Base-by-base conservation (phyloP, 1,140 invertebrate genomes). In the Parapsyche elsis region DNA sequence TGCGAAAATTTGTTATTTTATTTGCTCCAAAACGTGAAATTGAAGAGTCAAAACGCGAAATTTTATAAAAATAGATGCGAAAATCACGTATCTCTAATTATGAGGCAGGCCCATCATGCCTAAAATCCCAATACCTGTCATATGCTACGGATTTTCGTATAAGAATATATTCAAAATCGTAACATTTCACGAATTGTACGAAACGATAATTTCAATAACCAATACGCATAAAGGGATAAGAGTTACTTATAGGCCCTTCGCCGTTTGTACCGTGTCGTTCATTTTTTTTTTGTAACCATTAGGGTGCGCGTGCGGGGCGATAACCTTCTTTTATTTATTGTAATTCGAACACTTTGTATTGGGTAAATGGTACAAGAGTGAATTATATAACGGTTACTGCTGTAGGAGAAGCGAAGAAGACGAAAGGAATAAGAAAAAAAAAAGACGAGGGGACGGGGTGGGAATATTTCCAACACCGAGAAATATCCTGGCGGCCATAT, bases 291-390 rank as follows among this genome's bases (percentile, higher is more conserved):
- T 2, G 64, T 12, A 9, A 12, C 64, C 64, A 67, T 67, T 67
- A 67, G 64, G 64, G 64, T 26, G 64, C 24, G 64, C 64, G 64
- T 67, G 64, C 23, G 21, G 24, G 64, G 64, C 64, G 64, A 67
- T 67, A 67, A 67, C 64, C 64, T 67, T 67, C 64, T 67, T 67
- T 67, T 67, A 67, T 67, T 67, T 67, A 67, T 67, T 67, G 64
- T 67, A 67, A 67, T 67, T 67, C 64, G 64, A 67, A 67, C 64
- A 67, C 64, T 67, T 67, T 67, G 64, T 67, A 67, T 67, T 67
- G 64, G 64, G 64, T 67, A 67, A 67, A 67, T 67, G 64, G 64
- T 67, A 67, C 64, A 67, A 67, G 64, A 67, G 64, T 67, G 64
- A 67, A 67, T 67, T 67, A 67, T 67, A 67, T 67, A 67, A 67